Base-by-base conservation (phyloP, 2,113 vertebrate genomes). In the Osmerus eperlanus region DNA sequence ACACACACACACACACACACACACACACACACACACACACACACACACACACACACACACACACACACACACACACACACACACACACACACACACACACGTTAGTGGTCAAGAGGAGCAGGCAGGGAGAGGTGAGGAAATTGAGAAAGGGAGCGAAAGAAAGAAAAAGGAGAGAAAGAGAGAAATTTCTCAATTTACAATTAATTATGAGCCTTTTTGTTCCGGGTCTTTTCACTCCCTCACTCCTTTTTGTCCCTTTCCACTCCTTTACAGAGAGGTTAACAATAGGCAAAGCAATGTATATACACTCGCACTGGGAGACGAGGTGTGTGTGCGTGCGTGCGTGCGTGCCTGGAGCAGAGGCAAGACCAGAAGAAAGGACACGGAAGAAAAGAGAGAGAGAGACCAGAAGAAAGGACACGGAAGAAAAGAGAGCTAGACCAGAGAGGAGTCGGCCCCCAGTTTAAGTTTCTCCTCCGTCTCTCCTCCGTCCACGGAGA, bases 161-260 rank as follows among this genome's bases (percentile, higher is more conserved):
- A 14, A 14, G 25, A 4, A 29, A 13, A 8, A 29, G 16, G 19
- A 25, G 36, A 14, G 4, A 16, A n/a, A 53, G 71, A 53, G 73
- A 92, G 91, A 87, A 19, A 72, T 91, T 94, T 93, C 92, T 95
- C 94, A 90, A 91, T 94, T 95, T 95, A 93, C 93, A 94, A 92
- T 93, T 94, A 94, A 95, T 94, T 93, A 92, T 90, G 88, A 85
- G 78, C 91, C 90, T 89, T 73, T 83, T 85, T 83, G 78, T 76
- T 41, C 78, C 32, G 25, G 61, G 65, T 64, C 59, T 74, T 76
- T 75, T 72, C 64, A 68, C 23, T 23, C 23, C 23, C 74, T 77
- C 72, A 66, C 64, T 19, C 53, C 32, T 29, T 75, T 81, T 77
- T 73, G 67, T 72, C 25, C 58, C 3, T 67, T 72, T 70, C 77